These are phyloP conservation scores for Phoeniculus purpureus DNA, from an alignment of 2,797 vertebrate species.

Conservation along the genomic window DNA sequence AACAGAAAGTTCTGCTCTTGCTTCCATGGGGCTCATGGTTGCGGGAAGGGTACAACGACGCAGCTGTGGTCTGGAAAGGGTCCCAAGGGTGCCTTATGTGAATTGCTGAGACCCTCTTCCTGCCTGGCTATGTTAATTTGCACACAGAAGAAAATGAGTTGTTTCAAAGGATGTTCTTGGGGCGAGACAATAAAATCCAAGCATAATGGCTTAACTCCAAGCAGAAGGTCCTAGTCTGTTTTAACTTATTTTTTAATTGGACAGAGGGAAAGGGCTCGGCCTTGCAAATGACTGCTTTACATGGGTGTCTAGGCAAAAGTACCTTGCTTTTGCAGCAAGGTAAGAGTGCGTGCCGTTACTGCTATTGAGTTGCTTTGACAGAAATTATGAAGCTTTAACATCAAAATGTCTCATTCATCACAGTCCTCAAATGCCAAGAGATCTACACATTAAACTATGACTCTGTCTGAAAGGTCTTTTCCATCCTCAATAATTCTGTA, in stretches of 20 bases:
- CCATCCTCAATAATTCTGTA: too few species aligned
- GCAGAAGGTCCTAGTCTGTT: background rate
- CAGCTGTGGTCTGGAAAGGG: rapidly evolving
- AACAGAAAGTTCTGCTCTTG: background rate
- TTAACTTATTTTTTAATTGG: background rate
- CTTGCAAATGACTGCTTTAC: background rate
- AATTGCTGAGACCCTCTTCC: background rate
- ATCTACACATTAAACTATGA: background rate
- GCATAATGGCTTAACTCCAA: background rate
- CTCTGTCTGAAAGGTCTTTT: too few species aligned
- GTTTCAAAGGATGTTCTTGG: background rate
- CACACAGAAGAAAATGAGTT: background rate
- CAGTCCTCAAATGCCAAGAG: background rate
- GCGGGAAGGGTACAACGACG: background rate
- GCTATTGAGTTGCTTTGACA: background rate
- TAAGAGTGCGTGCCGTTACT: background rate
- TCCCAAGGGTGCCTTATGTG: background rate
- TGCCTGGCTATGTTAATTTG: background rate
- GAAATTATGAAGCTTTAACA: background rate
- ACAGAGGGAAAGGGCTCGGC: background rate
- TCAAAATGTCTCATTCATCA: background rate
- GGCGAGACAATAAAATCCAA: background rate
- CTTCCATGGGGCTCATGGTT: background rate
- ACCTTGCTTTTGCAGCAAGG: background rate
- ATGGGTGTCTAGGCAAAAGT: background rate